Evolutionary conservation across 2,888 invertebrate species (phyloP).

Genomic region (Stenchaetothrips biformis): DNA sequence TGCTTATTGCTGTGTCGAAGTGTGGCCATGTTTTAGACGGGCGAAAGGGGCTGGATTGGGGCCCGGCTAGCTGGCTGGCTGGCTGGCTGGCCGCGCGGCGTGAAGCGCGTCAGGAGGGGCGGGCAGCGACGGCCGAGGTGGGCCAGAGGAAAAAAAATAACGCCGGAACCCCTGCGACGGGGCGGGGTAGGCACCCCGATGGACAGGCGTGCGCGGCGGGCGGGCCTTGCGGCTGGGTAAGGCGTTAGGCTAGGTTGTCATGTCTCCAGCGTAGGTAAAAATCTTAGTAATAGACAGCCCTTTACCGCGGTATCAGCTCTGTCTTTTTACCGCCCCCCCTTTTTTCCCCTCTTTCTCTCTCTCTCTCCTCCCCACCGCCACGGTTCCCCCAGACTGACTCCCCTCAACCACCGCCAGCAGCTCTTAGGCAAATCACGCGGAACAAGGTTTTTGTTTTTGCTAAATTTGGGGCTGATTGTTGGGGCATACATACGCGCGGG

Average conservation of each 20-base stretch:
- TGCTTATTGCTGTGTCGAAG: constrained; percentile 23
- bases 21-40: not conserved
- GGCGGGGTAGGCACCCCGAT: no score
- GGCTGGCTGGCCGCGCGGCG: no score
- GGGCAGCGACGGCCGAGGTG: no score
- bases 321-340: not conserved
- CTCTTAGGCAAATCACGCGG: constrained; percentile 17
- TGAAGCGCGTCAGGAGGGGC: no score
- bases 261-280: not conserved
- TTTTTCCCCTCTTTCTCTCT: not conserved
- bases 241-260: not conserved
- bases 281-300: not conserved
- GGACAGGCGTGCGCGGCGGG: no score
- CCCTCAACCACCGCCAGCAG: not conserved
- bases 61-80: no score
- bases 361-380: not conserved
- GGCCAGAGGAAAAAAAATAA: no score
- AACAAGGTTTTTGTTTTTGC: constrained; percentile 21
- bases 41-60: no score
- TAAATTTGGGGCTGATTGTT: constrained; percentile 19
- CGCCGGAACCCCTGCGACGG: no score
- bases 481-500: not conserved
- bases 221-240: no score
- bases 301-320: not conserved
- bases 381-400: not conserved